Evolutionary conservation across 2,888 invertebrate genomes (phyloP).

Genomic region (Torymus tubicola): DNA sequence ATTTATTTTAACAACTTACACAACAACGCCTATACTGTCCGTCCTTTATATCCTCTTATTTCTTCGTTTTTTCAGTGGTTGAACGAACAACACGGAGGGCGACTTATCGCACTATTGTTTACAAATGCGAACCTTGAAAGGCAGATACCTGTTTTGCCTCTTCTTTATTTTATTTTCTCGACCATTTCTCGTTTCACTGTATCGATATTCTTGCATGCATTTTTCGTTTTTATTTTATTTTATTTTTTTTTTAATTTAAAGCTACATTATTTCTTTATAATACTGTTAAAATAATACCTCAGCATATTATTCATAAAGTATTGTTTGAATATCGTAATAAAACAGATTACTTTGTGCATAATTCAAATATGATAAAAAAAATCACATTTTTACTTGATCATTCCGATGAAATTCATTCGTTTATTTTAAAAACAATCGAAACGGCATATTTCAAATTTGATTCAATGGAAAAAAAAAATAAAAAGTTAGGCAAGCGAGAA

Average conservation of each 20-base stretch:
- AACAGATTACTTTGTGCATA: no score
- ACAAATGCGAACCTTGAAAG: slow-evolving; percentile 39
- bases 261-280: no score
- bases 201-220: not conserved
- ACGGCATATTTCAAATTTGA: no score
- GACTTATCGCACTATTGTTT: slow-evolving; percentile 49
- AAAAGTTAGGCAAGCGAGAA: no score
- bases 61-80: slow-evolving; percentile 8
- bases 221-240: not conserved
- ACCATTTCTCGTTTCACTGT: not conserved
- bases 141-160: not conserved
- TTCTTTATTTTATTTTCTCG: not conserved
- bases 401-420: no score
- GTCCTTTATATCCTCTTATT: not conserved
- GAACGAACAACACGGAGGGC: slow-evolving; percentile 4
- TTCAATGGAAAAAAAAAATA: no score
- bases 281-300: no score
- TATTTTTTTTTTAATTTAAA: not conserved
- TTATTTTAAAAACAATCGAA: no score
- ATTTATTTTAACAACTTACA: not conserved
- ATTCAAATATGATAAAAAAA: no score
- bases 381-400: no score
- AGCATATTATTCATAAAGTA: no score
- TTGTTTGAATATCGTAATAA: no score
- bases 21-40: not conserved